Evolutionary conservation across 2,113 vertebrate species (phyloP), one percentile per base, ranked within the genome.

Genomic region (Osmerus mordax): DNA sequence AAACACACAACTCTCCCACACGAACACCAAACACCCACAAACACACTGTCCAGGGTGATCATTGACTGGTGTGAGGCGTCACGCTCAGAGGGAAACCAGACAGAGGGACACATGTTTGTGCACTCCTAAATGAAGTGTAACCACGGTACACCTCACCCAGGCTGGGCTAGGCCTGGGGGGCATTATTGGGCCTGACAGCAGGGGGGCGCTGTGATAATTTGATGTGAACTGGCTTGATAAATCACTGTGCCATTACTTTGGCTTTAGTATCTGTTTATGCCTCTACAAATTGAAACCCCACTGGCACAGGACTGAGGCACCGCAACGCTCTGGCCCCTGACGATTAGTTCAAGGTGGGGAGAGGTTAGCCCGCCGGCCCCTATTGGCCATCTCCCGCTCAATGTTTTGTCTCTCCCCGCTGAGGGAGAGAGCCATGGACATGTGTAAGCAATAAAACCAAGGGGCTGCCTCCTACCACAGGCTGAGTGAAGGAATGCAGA

Each of bases 221-320:
- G 94, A 97, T 95, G 94, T 95, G 94, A 96, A 94, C 91, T 92
- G 91, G 87, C 91, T 94, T 98, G 97, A 98, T 96, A 96, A 98
- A 98, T 98, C 95, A 97, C 92, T 80, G 83, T 92, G 90, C 93
- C 90, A 91, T 95, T 95, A 94, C 92, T 94, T 93, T 91, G 92
- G 93, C 94, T 98, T 99, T 98, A 99, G 95, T 97, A 98, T 99
- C 97, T 99, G 96, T 99, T 99, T 99, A 99, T 98, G 96, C 95
- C 96, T 94, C 94, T 95, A 98, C 97, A 99, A 99, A 99, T 98
- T 98, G 96, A 98, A 98, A 97, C 96, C 96, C 95, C 95, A 95
- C 96, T 94, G 95, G 93, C 93, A 89, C 77, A 79, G 71, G 92
- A 92, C 87, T 90, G 91, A 74, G 70, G 90, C 89, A 92, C 90